phyloP scores from a whole-genome alignment of 2,113 vertebrate genomes.

The Epinephelus fuscoguttatus region DNA sequence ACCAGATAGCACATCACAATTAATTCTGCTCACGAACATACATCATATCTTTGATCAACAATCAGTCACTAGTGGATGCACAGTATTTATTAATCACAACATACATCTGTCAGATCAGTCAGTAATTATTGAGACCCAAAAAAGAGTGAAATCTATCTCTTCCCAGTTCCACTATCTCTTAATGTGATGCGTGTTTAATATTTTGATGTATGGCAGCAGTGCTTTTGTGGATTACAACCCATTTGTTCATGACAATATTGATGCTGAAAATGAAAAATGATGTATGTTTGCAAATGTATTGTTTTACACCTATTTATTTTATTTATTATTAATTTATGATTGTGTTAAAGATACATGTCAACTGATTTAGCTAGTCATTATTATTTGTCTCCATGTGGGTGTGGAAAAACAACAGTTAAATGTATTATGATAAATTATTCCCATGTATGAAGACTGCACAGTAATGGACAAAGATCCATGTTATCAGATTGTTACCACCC shows the following conservation, averaged over 20 bases:
- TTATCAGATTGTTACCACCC: not conserved
- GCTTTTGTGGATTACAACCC: not conserved
- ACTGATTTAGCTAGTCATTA: not conserved
- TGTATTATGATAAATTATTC: not conserved
- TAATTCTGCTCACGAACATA: not conserved
- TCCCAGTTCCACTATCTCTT: not conserved
- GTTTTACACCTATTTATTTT: slow-evolving; percentile 51
- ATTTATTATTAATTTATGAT: slow-evolving; percentile 65
- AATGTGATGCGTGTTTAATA: not conserved
- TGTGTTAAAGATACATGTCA: not conserved
- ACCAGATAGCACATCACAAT: not conserved
- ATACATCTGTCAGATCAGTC: slow-evolving; percentile 4
- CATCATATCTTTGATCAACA: not conserved
- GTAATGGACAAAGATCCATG: not conserved
- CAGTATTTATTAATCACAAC: not conserved
- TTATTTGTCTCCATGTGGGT: slow-evolving; percentile 4
- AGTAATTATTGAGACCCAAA: not conserved
- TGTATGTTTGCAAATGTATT: slow-evolving; percentile 7
- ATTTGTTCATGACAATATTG: not conserved
- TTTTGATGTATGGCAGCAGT: slow-evolving; percentile 3
- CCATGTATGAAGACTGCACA: not conserved
- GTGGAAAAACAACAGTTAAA: not conserved
- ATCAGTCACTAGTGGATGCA: not conserved
- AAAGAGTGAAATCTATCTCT: not conserved
- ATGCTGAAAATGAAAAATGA: slow-evolving; percentile 12